Evolutionary conservation across 2,113 vertebrate genomes (phyloP).

Genomic region (Chloropsis hardwickii): DNA sequence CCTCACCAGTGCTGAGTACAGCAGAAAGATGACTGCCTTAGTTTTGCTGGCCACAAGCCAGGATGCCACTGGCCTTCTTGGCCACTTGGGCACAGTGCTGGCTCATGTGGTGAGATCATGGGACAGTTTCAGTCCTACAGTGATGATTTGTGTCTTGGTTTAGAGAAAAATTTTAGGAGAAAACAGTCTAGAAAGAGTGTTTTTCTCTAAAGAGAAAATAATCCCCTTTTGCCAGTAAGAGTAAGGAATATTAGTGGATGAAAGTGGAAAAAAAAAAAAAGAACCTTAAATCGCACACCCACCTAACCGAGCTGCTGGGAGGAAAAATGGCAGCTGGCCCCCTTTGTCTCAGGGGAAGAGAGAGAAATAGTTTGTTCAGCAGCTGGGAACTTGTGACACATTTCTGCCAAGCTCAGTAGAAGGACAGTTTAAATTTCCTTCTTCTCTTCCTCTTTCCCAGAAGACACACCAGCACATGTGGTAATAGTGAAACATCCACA

Average conservation of each 20-base stretch:
- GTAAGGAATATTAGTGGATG: background rate
- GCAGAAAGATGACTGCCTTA: background rate
- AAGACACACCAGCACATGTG: background rate
- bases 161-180: background rate
- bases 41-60: background rate
- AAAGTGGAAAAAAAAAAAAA: background rate
- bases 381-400: background rate
- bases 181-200: background rate
- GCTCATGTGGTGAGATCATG: background rate
- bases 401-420: background rate
- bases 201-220: background rate
- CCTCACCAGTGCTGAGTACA: background rate
- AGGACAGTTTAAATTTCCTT: background rate
- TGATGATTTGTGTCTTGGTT: background rate
- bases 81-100: background rate
- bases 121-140: background rate
- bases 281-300: background rate
- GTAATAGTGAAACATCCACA: background rate
- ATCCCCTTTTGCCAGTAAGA: background rate
- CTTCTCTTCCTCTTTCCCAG: background rate
- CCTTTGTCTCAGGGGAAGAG: background rate
- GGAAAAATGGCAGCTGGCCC: background rate
- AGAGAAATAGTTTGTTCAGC: background rate
- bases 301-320: background rate
- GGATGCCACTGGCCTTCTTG: background rate